Evolutionary conservation across 2,888 invertebrate species (phyloP).

Genomic region (Oxytorus armatus): DNA sequence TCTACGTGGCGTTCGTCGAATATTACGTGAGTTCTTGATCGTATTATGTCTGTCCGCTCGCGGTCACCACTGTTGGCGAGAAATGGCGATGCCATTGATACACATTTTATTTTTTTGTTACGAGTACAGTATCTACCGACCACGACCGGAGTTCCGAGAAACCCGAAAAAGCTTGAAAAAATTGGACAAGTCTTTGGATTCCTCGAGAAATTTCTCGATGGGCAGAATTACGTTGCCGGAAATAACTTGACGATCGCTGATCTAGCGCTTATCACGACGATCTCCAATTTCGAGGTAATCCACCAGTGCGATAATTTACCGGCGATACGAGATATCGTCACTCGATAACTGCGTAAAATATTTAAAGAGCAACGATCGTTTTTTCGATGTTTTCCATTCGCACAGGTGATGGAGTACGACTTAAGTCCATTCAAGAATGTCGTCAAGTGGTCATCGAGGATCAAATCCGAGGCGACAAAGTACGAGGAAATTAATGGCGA

Average conservation of each 20-base stretch:
- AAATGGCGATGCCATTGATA: neutral
- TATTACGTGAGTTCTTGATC: conserved; percentile 86
- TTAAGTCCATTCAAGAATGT: conserved; percentile 89
- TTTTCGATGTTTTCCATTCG: conserved; percentile 19
- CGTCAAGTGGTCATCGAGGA: conserved; percentile 87
- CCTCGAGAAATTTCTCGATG: conserved; percentile 90
- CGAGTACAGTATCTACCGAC: conserved; percentile 82
- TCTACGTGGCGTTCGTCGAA: conserved; percentile 86
- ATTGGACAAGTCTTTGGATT: conserved; percentile 89
- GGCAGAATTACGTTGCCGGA: conserved; percentile 90
- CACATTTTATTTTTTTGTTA: neutral
- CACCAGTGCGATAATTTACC: neutral
- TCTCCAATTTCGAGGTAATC: conserved; percentile 89
- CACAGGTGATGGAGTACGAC: conserved; percentile 86
- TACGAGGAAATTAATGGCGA: conserved; percentile 84
- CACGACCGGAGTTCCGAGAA: conserved; percentile 83
- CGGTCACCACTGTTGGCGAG: neutral
- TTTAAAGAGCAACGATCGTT: too few relatives aligned
- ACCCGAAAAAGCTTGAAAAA: conserved; percentile 89
- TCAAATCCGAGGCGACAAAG: conserved; percentile 87
- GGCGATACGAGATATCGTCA: neutral
- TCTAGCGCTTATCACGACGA: conserved; percentile 88
- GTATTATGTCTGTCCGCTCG: neutral
- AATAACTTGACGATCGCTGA: conserved; percentile 92
- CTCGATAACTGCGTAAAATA: too few relatives aligned